Evolutionary conservation across 2,888 invertebrate species (phyloP).

Genomic region (Patella depressa): DNA sequence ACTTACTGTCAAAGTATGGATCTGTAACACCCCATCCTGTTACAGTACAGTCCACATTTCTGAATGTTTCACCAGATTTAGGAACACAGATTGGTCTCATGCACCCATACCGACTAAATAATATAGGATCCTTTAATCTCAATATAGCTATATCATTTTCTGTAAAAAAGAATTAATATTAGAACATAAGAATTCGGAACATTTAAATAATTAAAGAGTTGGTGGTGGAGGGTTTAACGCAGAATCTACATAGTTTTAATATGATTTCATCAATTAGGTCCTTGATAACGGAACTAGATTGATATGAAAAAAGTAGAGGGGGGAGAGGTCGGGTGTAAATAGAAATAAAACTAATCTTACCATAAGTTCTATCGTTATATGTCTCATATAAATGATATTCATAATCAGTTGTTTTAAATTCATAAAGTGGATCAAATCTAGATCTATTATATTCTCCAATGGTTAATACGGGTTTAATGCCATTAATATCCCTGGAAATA

Average conservation of each 20-base stretch:
- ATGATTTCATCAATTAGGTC: too few relatives aligned
- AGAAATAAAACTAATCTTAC: constrained; percentile 20
- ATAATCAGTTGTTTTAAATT: constrained; percentile 25
- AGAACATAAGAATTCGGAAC: not conserved
- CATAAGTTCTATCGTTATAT: constrained; percentile 21
- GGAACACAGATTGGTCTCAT: constrained; percentile 34
- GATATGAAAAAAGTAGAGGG: too few relatives aligned
- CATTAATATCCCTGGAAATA: not conserved
- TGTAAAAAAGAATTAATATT: not conserved
- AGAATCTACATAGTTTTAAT: too few relatives aligned
- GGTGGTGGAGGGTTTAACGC: too few relatives aligned
- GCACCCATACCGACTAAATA: constrained; percentile 19
- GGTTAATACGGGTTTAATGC: constrained; percentile 12
- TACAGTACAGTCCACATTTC: constrained; percentile 25
- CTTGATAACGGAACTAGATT: too few relatives aligned
- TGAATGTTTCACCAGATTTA: constrained; percentile 8
- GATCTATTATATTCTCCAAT: constrained; percentile 34
- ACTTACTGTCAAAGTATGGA: constrained; percentile 22
- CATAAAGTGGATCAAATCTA: not conserved
- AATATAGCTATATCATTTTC: constrained; percentile 38
- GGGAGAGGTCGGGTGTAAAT: too few relatives aligned
- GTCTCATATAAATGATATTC: constrained; percentile 19
- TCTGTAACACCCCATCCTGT: constrained; percentile 34
- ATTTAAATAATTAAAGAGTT: not conserved
- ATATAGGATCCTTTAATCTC: constrained; percentile 20